Evolutionary conservation across 1,140 invertebrate species (phyloP), one percentile per base, ranked within the genome.

Genomic region (Pomacea maculata): DNA sequence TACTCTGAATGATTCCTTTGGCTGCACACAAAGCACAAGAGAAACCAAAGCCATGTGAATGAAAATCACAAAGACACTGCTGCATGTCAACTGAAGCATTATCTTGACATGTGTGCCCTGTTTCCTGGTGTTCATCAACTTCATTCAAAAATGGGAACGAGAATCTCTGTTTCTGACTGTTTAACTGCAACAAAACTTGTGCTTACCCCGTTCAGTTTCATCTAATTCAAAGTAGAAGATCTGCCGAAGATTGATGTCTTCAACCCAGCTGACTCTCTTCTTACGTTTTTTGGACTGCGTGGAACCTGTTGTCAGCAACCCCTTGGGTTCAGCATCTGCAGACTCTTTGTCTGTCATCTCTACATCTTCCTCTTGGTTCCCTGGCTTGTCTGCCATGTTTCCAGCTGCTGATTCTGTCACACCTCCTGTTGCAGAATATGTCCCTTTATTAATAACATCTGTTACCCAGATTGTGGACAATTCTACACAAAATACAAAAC

Each of bases 221-320:
- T 98, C 97, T 68, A 98, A 90, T 90, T 98, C 96, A 90, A 99
- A 99, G 88, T 95, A 97, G 85, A 95, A 94, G 68, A 97, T 93
- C 83, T 96, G 94, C 87, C 95, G 95, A 25, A 98, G 91, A n/a
- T 85, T 81, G 7, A 75, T 17, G 76, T 97, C 96, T 15, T 93
- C 93, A 86, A 95, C 95, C 96, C 97, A 99, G 80, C 90, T 87
- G 6, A 99, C 94, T 84, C 92, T 93, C 90, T 97, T 92, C 79
- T 85, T 88, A 52, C 86, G 84, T 81, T 89, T 96, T 89, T 94
- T 94, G 83, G 79, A 80, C 77, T 87, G 86, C 1, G 78, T 83
- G 7, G 76, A 61, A 64, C 84, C 84, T 55, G 57, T 61, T 14
- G 57, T 3, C 57, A 61, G 15, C 11, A 61, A 17, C 11, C 57